A percentile compares a stretch with the other conserved stretches of the same genome.
Conservation (phyloP, 2,113 vertebrate species). For the Polyodon spathula region DNA sequence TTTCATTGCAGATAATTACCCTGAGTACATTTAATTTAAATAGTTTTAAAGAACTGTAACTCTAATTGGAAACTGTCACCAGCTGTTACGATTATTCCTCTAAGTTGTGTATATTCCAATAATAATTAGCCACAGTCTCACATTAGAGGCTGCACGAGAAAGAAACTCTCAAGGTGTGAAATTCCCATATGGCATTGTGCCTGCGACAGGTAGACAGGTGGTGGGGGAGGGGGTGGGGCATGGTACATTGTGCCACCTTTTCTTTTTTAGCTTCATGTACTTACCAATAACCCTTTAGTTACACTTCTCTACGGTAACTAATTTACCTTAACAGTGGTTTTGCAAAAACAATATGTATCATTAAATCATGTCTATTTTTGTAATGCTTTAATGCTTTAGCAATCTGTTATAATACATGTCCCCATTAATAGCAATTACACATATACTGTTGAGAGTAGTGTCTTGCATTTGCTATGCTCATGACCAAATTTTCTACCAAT, state of each 20-base stretch:
- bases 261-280: background rate
- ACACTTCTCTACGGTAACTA: background rate
- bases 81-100: conserved; percentile 66
- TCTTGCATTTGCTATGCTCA: too few species aligned
- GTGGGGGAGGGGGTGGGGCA: conserved; percentile 9
- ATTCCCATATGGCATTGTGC: conserved; percentile 72
- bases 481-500: too few species aligned
- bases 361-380: too few species aligned
- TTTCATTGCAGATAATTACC: conserved; percentile 62
- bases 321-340: background rate
- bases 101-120: conserved; percentile 60
- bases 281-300: background rate
- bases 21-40: conserved; percentile 45
- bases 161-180: conserved; percentile 73
- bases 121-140: conserved; percentile 54
- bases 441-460: too few species aligned
- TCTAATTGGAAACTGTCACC: conserved; percentile 77
- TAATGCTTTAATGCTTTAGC: too few species aligned
- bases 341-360: too few species aligned
- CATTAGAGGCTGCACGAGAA: conserved; percentile 63
- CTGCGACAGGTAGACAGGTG: conserved; percentile 57
- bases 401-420: too few species aligned
- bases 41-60: conserved; percentile 63
- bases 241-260: background rate
- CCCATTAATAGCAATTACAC: too few species aligned